Conservation (phyloP, 2,113 vertebrate species). For the Dolichotis patagonum region DNA sequence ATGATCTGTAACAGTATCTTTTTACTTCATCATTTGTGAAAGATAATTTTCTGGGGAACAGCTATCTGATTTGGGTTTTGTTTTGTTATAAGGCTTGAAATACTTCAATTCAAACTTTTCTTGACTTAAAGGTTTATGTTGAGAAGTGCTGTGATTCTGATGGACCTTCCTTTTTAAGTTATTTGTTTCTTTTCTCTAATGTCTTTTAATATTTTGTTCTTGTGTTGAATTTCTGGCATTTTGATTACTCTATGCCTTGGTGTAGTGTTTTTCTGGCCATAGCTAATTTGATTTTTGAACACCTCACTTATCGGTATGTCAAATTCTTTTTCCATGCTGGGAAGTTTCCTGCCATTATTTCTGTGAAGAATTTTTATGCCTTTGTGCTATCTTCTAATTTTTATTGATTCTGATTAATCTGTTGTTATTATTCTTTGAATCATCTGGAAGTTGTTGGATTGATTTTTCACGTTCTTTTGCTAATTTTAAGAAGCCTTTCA, state of each 20-base stretch:
- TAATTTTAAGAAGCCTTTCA: neutral
- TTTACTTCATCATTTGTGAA: neutral
- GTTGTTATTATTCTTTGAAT: neutral
- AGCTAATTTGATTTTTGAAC: neutral
- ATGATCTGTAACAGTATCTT: neutral
- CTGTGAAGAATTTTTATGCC: neutral
- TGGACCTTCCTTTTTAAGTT: neutral
- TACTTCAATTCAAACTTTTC: neutral
- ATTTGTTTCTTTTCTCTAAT: neutral
- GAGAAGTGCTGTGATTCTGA: neutral
- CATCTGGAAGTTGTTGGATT: neutral
- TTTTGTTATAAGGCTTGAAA: neutral
- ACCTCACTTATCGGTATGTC: neutral
- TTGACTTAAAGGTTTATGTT: neutral
- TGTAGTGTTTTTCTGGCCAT: neutral
- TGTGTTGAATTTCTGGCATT: neutral
- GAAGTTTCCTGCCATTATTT: neutral
- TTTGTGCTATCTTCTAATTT: neutral
- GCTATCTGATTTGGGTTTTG: neutral
- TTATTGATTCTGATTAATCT: neutral
- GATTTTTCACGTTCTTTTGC: neutral
- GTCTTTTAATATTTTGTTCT: neutral
- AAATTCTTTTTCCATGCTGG: neutral
- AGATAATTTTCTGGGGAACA: neutral
- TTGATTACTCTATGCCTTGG: neutral